Conservation (phyloP, 2,888 invertebrate genomes). For the Ctenicera cuprea region DNA sequence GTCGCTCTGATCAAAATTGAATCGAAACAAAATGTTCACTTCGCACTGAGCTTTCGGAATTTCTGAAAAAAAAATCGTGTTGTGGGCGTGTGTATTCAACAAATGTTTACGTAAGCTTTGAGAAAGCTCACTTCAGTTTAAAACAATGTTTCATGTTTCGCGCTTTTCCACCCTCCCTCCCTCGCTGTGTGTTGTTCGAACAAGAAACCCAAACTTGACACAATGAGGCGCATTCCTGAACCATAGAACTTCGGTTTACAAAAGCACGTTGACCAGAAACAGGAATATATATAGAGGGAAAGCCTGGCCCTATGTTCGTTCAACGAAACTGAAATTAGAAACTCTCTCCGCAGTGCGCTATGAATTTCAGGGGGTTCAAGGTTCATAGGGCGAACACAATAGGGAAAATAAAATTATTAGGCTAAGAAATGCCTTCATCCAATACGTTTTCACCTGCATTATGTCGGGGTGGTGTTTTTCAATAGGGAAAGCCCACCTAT, state of each 20-base stretch:
- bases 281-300: constrained; percentile 3
- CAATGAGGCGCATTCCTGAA: constrained; percentile 16
- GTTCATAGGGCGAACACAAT: constrained; percentile 32
- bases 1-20: neutral
- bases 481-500: constrained; percentile 29
- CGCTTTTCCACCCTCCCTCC: neutral
- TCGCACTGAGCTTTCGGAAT: too few species aligned
- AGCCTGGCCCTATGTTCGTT: neutral
- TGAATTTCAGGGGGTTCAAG: constrained; percentile 15
- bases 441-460: neutral
- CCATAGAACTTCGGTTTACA: constrained; percentile 19
- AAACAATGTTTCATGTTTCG: constrained; percentile 31
- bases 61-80: constrained; percentile 11
- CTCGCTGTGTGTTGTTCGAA: constrained; percentile 1
- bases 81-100: constrained; percentile 1
- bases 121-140: constrained; percentile 5
- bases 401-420: constrained; percentile 31
- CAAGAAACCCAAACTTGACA: constrained; percentile 30
- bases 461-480: constrained; percentile 8
- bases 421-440: neutral
- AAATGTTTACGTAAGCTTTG: constrained; percentile 24
- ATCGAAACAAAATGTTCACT: constrained; percentile 16
- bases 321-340: constrained; percentile 22
- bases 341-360: constrained; percentile 22
- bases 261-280: constrained; percentile 30